Evolutionary conservation across 2,888 invertebrate genomes (phyloP).

Genomic region (Cantharis rufa): DNA sequence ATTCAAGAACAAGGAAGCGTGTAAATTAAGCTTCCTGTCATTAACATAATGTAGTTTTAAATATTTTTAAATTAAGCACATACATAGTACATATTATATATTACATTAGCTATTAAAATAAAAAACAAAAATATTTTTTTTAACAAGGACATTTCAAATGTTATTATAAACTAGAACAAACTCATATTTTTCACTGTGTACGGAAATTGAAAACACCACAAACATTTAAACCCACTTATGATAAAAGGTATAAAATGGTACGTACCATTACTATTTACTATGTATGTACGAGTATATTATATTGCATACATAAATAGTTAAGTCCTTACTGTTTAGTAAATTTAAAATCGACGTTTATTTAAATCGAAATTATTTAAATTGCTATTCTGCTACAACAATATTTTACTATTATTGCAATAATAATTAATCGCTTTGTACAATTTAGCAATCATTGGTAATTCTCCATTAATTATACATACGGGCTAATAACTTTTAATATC

Average conservation of each 20-base stretch:
- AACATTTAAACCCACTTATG: neutral
- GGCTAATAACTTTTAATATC: neutral
- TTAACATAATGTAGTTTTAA: neutral
- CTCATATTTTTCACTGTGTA: slow-evolving; percentile 1
- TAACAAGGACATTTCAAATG: neutral
- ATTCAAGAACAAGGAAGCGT: neutral
- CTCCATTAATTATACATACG: slow-evolving; percentile 1
- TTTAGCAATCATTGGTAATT: slow-evolving; percentile 6
- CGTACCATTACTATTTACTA: neutral
- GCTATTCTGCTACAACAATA: neutral
- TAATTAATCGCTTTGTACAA: slow-evolving; percentile 7
- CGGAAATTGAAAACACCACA: neutral
- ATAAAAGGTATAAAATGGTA: neutral
- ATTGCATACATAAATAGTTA: neutral
- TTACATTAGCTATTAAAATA: neutral
- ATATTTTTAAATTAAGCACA: neutral
- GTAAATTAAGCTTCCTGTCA: neutral
- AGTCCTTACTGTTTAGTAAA: neutral
- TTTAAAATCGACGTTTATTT: slow-evolving; percentile 4
- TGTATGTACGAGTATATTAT: neutral
- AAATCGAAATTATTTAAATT: slow-evolving; percentile 7
- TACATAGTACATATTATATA: neutral
- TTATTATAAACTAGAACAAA: neutral
- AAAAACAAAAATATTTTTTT: neutral
- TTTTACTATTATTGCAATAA: neutral